These are phyloP conservation scores for Sebastes vulpes DNA, from an alignment of 2,797 vertebrate genomes.

Conservation along the genomic window DNA sequence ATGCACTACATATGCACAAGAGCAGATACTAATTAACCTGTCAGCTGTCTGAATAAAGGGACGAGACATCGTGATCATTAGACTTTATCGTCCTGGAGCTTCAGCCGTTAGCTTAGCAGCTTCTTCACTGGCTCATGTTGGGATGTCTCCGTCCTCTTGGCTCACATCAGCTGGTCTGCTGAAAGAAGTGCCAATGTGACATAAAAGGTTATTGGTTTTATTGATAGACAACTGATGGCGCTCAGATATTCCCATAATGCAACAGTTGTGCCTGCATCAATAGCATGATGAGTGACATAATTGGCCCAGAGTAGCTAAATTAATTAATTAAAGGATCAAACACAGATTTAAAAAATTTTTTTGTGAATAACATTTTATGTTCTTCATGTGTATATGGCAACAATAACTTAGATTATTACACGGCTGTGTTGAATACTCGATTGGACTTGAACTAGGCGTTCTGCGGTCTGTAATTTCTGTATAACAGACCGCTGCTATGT, in stretches of 20 bases:
- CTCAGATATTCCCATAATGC: not conserved
- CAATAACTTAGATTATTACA: not conserved
- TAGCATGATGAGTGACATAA: not conserved
- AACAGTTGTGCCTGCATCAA: not conserved
- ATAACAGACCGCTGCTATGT: too few relatives aligned
- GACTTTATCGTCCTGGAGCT: not conserved
- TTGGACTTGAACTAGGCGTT: too few relatives aligned
- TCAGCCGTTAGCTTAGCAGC: not conserved
- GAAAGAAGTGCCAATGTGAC: not conserved
- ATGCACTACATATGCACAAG: not conserved
- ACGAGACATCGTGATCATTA: accelerated
- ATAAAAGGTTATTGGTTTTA: not conserved
- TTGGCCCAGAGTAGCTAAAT: not conserved
- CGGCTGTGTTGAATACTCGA: too few relatives aligned
- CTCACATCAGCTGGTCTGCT: not conserved
- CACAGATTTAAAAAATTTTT: not conserved
- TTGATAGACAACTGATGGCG: not conserved
- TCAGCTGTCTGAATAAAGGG: not conserved
- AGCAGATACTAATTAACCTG: not conserved
- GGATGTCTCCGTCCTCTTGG: not conserved
- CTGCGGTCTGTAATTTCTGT: too few relatives aligned
- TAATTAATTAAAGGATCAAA: not conserved
- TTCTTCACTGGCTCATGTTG: not conserved
- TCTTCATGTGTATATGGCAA: not conserved
- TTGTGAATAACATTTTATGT: not conserved